Conservation (phyloP, 2,113 vertebrate genomes). For the Penelope pileata region DNA sequence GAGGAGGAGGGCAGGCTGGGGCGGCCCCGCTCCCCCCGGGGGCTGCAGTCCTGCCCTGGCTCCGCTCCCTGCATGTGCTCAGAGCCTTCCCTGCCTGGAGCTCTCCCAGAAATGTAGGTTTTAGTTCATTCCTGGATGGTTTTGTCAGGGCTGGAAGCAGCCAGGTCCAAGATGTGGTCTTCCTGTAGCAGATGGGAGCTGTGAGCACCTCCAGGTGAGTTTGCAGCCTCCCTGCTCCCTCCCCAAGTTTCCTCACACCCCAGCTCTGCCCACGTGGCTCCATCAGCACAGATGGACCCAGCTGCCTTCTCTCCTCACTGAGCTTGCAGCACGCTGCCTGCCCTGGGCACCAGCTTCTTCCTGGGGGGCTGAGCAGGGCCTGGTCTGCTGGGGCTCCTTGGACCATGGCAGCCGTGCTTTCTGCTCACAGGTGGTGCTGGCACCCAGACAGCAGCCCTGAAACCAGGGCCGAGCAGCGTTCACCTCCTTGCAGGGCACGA, state of each 20-base stretch:
- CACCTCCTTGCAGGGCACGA: background rate
- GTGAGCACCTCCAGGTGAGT: background rate
- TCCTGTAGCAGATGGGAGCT: background rate
- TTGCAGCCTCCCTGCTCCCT: background rate
- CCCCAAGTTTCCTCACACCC: background rate
- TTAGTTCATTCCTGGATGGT: background rate
- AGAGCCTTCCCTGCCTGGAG: background rate
- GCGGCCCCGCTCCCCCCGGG: no score
- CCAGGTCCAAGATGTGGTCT: background rate
- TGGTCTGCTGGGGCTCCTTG: background rate
- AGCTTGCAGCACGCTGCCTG: rapidly evolving
- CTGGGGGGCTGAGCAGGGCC: rapidly evolving
- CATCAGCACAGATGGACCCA: rapidly evolving
- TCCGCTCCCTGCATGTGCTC: background rate
- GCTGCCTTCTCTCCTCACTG: background rate
- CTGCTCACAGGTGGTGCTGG: background rate
- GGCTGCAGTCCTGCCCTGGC: background rate
- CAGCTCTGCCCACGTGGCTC: background rate
- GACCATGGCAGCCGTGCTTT: background rate
- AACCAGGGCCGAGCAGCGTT: background rate
- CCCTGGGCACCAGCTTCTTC: background rate
- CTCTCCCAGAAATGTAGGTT: background rate
- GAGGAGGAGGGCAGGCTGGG: no score
- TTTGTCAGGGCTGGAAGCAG: background rate
- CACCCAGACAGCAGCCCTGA: background rate